Evolutionary conservation across 2,797 vertebrate species (phyloP), one percentile per base, ranked within the genome.

Genomic region (Cirrhinus molitorella): DNA sequence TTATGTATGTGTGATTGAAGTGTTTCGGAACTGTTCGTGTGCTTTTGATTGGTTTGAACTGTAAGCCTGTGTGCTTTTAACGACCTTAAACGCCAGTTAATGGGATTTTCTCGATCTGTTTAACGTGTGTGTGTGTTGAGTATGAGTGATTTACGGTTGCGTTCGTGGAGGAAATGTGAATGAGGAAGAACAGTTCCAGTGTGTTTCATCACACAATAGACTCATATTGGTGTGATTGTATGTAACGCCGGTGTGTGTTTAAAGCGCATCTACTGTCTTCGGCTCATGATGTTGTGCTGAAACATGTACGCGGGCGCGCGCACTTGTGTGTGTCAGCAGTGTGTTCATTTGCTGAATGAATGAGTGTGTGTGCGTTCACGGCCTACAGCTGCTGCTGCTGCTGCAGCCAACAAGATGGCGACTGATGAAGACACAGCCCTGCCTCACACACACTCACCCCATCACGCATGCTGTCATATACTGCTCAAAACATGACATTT

Each of bases 331-430:
- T 57, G 67, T 72, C 23, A 23, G 47, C 21, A 68, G 34, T 40
- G 49, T 43, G 65, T 43, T 80, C 65, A 43, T 57, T 47, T 68
- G 17, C 21, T 23, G 45, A 28, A 25, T 59, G 53, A 8, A 37
- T 59, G 66, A 10, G 37, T 59, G 66, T 97, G 96, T 93, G 94
- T 96, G 95, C 96, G 95, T 96, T 95, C 95, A 93, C 94, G 94
- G 94, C 95, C 96, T 93, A 92, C 94, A 93, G 81, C 63, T 76
- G 79, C 71, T 73, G 74, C 70, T 72, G 73, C 57, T 59, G 95
- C 97, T 97, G 97, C 96, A 96, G 95, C 92, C 91, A 94, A 95
- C 97, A 99, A 99, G 97, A 99, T 99, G 97, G 97, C 97, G 97
- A 96, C 96, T 92, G 94, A 45, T 68, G 81, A 76, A 83, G 81